Evolutionary conservation across 1,140 invertebrate species (phyloP).

Genomic region (Monochamus saltuarius): DNA sequence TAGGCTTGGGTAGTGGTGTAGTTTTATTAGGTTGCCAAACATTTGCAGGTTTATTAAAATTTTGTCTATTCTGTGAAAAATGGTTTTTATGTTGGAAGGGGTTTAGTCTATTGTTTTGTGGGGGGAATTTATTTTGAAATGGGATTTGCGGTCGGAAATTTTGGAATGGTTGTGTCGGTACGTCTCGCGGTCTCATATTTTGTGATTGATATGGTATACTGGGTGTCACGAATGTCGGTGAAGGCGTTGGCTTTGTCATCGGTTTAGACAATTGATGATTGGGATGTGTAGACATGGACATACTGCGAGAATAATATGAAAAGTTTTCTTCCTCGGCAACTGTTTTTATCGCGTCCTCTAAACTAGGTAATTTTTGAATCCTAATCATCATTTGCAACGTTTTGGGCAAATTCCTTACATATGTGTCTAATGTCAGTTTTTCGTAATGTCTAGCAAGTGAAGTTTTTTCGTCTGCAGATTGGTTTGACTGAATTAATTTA

Average conservation of each 20-base stretch:
- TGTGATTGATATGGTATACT: too few relatives aligned
- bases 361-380: constrained; percentile 18
- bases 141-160: too few relatives aligned
- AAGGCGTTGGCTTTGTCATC: neutral
- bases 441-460: constrained; percentile 21
- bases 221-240: too few relatives aligned
- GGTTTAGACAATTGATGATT: neutral
- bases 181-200: too few relatives aligned
- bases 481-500: constrained; percentile 25
- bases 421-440: constrained; percentile 26
- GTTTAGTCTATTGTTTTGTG: too few relatives aligned
- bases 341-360: constrained; percentile 24
- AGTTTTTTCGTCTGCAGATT: constrained; percentile 10
- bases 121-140: too few relatives aligned
- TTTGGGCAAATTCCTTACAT: constrained; percentile 19
- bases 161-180: too few relatives aligned
- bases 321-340: constrained; percentile 31
- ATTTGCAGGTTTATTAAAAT: too few relatives aligned
- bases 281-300: neutral
- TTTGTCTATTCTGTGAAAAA: too few relatives aligned
- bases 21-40: too few relatives aligned
- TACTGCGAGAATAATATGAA: constrained; percentile 10
- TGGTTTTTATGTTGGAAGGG: too few relatives aligned
- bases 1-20: too few relatives aligned
- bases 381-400: constrained; percentile 21